phyloP scores from a whole-genome alignment of 1,140 invertebrate genomes.

The Drosophila sp. region DNA sequence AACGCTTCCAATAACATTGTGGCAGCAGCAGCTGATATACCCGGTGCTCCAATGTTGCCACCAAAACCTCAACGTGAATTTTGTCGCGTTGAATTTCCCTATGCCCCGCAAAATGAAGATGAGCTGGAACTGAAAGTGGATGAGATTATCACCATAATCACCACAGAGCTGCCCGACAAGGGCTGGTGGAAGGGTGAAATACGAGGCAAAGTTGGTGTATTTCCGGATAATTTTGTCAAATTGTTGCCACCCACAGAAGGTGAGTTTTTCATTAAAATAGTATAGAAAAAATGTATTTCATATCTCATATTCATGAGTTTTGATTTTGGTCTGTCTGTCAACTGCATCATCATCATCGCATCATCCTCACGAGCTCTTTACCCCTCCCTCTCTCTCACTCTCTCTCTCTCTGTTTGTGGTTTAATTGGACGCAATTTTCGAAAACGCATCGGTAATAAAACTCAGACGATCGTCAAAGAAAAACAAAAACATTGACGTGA shows the following conservation, averaged over 20 bases:
- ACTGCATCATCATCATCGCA: conserved; percentile 30
- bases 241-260: conserved; percentile 84
- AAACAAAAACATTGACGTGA: conserved; percentile 31
- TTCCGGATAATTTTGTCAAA: conserved; percentile 98
- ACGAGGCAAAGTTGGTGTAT: conserved; percentile 93
- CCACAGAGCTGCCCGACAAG: conserved; percentile 94
- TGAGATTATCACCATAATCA: conserved; percentile 94
- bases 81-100: conserved; percentile 94
- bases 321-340: conserved; percentile 62
- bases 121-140: conserved; percentile 95
- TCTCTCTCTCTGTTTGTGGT: not conserved
- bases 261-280: conserved; percentile 60
- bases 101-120: conserved; percentile 96
- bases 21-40: conserved; percentile 17
- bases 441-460: conserved; percentile 43
- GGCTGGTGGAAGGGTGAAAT: conserved; percentile 99
- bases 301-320: conserved; percentile 38
- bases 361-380: conserved; percentile 9
- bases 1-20: conserved; percentile 1
- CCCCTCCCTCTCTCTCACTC: not conserved
- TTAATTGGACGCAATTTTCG: conserved; percentile 63
- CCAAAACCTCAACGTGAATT: conserved; percentile 88
- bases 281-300: not conserved
- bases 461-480: conserved; percentile 37
- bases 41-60: conserved; percentile 84